Percentiles rank a stretch among this genome's conserved stretches.
These are phyloP conservation scores for Hippocampus barbouri DNA, from an alignment of 2,113 vertebrate species.

Conservation along the genomic window DNA sequence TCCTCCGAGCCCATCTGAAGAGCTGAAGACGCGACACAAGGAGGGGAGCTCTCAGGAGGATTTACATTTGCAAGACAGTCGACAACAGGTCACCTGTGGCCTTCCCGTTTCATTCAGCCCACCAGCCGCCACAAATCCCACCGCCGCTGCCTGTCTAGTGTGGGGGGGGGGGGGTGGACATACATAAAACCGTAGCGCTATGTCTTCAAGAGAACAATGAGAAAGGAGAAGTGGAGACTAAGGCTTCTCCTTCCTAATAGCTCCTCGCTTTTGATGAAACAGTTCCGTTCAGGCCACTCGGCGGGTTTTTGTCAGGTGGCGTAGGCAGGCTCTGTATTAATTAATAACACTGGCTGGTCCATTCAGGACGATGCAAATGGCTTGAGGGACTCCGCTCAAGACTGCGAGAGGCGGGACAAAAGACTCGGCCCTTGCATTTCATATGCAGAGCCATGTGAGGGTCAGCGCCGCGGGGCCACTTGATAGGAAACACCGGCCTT, in stretches of 20 bases:
- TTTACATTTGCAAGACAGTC: constrained; percentile 54
- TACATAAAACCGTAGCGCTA: constrained; percentile 48
- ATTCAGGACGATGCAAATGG: constrained; percentile 75
- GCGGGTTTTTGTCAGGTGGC: constrained; percentile 70
- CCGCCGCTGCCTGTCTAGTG: constrained; percentile 18
- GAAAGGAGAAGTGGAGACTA: constrained; percentile 45
- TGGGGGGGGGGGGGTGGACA: constrained; percentile 48
- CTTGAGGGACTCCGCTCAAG: constrained; percentile 57
- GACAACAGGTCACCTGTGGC: constrained; percentile 54
- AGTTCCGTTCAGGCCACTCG: constrained; percentile 72
- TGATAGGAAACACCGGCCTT: constrained; percentile 68
- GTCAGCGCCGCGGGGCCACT: constrained; percentile 66
- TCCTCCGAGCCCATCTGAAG: constrained; percentile 38
- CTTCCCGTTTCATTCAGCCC: constrained; percentile 36
- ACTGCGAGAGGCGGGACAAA: constrained; percentile 72
- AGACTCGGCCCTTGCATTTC: constrained; percentile 69
- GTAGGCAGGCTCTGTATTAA: constrained; percentile 72
- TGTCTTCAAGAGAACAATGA: constrained; percentile 57
- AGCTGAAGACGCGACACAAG: constrained; percentile 40
- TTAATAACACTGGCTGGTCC: constrained; percentile 72
- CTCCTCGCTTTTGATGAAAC: constrained; percentile 71
- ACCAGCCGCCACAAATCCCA: constrained; percentile 28
- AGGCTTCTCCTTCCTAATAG: constrained; percentile 65
- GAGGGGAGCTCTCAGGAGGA: constrained; percentile 50
- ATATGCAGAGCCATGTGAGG: constrained; percentile 73